Base-by-base conservation (phyloP, 2,888 invertebrate genomes). In the Neocrepidodera transversa region DNA sequence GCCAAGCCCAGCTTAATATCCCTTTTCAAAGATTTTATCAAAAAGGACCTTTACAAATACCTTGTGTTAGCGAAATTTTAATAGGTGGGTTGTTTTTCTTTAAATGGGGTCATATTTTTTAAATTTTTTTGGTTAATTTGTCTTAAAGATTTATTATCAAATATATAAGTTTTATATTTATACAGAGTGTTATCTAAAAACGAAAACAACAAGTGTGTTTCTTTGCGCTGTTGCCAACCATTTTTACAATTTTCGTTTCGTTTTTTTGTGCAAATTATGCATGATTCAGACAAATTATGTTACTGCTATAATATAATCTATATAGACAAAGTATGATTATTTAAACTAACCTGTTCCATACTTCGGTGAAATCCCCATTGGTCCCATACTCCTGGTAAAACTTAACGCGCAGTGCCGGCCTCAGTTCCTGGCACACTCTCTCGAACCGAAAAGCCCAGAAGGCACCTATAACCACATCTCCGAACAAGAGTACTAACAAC, bases 381-480 rank as follows among this genome's bases (percentile, higher is more conserved):
- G 84, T 83, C 56, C 88, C 88, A 82, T 93, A 93, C 68, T 91
- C 89, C 66, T 85, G 84, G 67, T 86, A 81, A 56, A 85, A 81
- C 36, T 85, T 81, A 20, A 80, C 76, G 63, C 80, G 77, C 42
- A 88, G 76, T 26, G 85, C 82, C 40, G 90, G 90, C 68, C 87
- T 84, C 51, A 93, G 82, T 69, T 90, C 90, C 66, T 88, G 85
- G 72, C 90, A 87, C 70, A 93, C 73, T 20, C 70, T 62, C 50
- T 75, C 75, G 68, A 76, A 76, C 51, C 73, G 66, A 79, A 92
- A 91, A 64, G 92, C 88, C 93, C 93, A 93, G 72, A 91, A 90
- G 57, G 92, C 87, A 43, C 93, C 93, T 65, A 93, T 86, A 49
- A 92, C 86, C 11, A 89, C 88, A 84, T 93, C 93, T 59, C 93